Conservation (phyloP, 1,140 invertebrate genomes). For the Bradynema listronoti region DNA sequence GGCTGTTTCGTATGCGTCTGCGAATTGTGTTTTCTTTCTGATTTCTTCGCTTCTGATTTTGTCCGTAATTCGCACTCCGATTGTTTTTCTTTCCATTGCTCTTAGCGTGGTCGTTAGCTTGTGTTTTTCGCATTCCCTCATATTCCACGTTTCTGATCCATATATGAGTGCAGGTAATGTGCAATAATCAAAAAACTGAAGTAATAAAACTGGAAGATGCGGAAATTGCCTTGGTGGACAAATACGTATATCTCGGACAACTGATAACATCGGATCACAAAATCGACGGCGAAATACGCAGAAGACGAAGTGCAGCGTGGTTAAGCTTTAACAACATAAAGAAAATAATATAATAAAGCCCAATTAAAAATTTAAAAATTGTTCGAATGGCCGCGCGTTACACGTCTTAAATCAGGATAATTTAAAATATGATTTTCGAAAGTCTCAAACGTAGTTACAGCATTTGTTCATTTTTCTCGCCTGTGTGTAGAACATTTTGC, state of each 20-base stretch:
- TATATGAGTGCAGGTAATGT: no score
- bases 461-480: conserved; percentile 61
- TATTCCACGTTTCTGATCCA: no score
- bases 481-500: conserved; percentile 98
- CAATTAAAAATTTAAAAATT: conserved; percentile 7
- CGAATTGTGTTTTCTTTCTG: no score
- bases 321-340: background rate
- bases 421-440: conserved; percentile 2
- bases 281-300: background rate
- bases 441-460: conserved; percentile 42
- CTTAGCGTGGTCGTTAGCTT: no score
- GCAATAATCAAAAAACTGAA: no score
- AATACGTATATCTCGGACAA: background rate
- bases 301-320: background rate
- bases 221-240: background rate
- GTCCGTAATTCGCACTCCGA: no score
- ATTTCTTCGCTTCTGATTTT: no score
- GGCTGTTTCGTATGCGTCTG: no score
- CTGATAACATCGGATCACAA: background rate
- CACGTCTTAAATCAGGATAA: conserved; percentile 13
- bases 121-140: no score
- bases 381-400: conserved; percentile 1
- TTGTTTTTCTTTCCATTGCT: no score
- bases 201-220: no score
- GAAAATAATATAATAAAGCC: conserved; percentile 9